phyloP scores from a whole-genome alignment of 2,888 invertebrate genomes.

The Pollenia angustigena region DNA sequence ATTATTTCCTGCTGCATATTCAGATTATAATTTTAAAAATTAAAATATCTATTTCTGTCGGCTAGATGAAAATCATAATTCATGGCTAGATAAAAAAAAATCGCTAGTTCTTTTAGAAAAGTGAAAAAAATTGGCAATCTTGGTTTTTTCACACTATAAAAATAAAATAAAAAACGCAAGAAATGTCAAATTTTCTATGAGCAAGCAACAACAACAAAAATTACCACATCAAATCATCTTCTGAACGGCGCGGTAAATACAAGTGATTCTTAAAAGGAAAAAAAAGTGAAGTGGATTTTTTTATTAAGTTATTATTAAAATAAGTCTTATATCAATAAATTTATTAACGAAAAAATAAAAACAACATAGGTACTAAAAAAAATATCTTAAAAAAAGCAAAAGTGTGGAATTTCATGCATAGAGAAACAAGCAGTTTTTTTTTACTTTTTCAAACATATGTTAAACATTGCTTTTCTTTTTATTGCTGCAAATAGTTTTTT shows the following conservation, averaged over 20 bases:
- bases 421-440: conserved; percentile 23
- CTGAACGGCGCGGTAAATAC: conserved; percentile 60
- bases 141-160: conserved; percentile 41
- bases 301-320: conserved; percentile 34
- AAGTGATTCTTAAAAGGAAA: conserved; percentile 42
- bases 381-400: conserved; percentile 56
- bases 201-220: conserved; percentile 65
- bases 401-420: conserved; percentile 61
- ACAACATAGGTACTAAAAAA: neutral
- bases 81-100: no score
- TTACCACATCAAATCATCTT: conserved; percentile 65
- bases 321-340: conserved; percentile 5
- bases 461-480: conserved; percentile 19
- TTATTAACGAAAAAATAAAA: neutral
- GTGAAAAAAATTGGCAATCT: no score
- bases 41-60: no score
- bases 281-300: conserved; percentile 54
- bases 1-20: no score
- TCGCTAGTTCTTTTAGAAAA: no score
- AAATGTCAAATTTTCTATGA: conserved; percentile 69
- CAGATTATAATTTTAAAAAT: no score
- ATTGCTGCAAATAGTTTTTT: conserved; percentile 51
- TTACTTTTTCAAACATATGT: conserved; percentile 66
- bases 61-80: no score
- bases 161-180: conserved; percentile 30